These are phyloP conservation scores for Plecotus auritus DNA, from an alignment of 2,113 vertebrate species.

Conservation along the genomic window DNA sequence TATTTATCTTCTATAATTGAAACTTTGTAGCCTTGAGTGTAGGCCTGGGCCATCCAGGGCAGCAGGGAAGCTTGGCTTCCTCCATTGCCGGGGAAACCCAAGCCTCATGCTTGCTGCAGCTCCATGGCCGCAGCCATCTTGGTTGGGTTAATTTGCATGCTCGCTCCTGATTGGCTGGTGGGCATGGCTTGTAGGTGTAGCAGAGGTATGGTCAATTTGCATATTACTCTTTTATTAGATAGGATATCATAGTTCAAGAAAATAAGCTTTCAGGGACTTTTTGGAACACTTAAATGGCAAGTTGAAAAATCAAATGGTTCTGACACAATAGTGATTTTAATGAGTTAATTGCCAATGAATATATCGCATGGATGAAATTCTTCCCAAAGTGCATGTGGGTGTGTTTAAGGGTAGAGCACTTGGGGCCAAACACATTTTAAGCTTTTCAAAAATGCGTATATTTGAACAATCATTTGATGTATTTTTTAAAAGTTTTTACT, in stretches of 20 bases:
- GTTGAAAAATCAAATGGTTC: conserved; percentile 60
- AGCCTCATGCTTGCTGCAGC: no score
- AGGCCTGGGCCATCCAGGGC: no score
- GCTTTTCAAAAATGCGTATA: conserved; percentile 44
- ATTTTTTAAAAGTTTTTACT: background rate
- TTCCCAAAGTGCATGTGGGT: conserved; percentile 42
- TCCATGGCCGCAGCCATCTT: no score
- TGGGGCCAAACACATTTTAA: conserved; percentile 39
- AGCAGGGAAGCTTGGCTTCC: no score
- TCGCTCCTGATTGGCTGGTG: no score
- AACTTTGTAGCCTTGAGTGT: no score
- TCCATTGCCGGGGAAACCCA: no score
- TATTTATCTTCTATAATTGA: no score
- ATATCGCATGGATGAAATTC: conserved; percentile 56
- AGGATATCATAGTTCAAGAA: conserved; percentile 29
- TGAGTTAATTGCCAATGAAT: conserved; percentile 45
- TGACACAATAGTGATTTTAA: conserved; percentile 60
- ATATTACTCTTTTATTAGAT: no score
- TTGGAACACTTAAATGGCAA: conserved; percentile 61
- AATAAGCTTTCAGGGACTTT: conserved; percentile 27
- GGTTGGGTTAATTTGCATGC: no score
- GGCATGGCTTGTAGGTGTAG: no score
- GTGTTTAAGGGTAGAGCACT: conserved; percentile 47
- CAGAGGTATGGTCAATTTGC: no score
- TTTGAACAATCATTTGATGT: conserved; percentile 35